These are phyloP conservation scores for Cephus pygmeus DNA, from an alignment of 2,888 invertebrate species.

Conservation along the genomic window DNA sequence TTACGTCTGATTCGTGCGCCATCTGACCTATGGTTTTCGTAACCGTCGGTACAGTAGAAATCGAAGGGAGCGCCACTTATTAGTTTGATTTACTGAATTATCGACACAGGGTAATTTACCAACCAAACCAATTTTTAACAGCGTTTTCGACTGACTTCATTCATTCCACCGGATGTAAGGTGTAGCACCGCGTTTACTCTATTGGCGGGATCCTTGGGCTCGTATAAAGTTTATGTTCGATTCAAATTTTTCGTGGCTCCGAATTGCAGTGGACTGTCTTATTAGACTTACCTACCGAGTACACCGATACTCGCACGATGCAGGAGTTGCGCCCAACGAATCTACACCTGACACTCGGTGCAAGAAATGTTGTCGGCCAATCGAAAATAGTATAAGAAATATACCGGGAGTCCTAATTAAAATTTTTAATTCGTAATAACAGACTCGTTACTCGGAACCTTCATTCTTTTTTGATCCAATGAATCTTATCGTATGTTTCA, in stretches of 20 bases:
- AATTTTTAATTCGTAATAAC: neutral
- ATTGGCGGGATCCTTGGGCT: no score
- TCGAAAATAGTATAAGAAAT: neutral
- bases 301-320: no score
- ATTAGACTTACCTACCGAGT: no score
- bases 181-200: no score
- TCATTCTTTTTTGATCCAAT: neutral
- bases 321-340: no score
- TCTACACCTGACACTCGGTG: no score
- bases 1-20: neutral
- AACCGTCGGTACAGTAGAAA: neutral
- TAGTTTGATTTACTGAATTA: neutral
- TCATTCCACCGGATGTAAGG: no score
- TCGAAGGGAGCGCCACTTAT: neutral
- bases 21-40: neutral
- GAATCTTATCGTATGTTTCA: constrained; percentile 55
- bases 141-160: no score
- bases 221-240: no score
- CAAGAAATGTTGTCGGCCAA: no score
- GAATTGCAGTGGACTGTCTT: no score
- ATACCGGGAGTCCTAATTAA: neutral
- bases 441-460: neutral
- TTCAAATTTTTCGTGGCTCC: no score
- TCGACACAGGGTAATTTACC: neutral
- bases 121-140: neutral